Evolutionary conservation across 2,797 vertebrate species (phyloP).

Genomic region (Babyrousa celebensis): DNA sequence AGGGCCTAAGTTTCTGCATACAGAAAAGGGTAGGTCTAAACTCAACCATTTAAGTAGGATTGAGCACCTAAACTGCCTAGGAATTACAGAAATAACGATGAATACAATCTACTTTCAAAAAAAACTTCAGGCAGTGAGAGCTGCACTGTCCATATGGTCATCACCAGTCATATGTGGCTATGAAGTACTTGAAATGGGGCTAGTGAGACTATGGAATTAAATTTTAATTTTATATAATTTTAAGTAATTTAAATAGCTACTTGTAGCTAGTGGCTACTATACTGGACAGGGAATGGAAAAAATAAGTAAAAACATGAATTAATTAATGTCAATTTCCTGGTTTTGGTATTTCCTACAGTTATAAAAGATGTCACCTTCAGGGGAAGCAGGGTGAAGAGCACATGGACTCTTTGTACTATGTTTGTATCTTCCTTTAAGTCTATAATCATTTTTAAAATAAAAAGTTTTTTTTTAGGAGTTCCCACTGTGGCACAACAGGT

Average conservation of each 20-base stretch:
- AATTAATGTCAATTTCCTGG: conserved; percentile 19
- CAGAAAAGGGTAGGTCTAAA: neutral
- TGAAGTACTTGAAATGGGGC: neutral
- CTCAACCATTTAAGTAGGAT: neutral
- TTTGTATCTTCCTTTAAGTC: neutral
- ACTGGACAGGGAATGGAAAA: conserved; percentile 34
- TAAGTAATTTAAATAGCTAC: conserved; percentile 43
- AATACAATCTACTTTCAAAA: conserved; percentile 4
- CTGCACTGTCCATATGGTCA: neutral
- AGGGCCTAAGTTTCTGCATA: neutral
- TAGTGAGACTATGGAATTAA: neutral
- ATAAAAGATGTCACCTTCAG: neutral
- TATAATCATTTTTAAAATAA: neutral
- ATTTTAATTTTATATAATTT: conserved; percentile 32
- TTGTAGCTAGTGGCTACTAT: neutral
- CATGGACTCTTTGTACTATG: neutral
- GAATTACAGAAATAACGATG: conserved; percentile 1
- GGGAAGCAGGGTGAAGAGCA: neutral
- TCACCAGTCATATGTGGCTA: neutral
- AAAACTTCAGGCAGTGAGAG: neutral
- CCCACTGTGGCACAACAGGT: too few relatives aligned
- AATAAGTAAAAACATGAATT: neutral
- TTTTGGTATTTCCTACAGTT: neutral
- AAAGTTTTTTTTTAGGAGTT: neutral
- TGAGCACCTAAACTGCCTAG: neutral